Conservation (phyloP, 2,113 vertebrate genomes). For the Heliornis fulica region DNA sequence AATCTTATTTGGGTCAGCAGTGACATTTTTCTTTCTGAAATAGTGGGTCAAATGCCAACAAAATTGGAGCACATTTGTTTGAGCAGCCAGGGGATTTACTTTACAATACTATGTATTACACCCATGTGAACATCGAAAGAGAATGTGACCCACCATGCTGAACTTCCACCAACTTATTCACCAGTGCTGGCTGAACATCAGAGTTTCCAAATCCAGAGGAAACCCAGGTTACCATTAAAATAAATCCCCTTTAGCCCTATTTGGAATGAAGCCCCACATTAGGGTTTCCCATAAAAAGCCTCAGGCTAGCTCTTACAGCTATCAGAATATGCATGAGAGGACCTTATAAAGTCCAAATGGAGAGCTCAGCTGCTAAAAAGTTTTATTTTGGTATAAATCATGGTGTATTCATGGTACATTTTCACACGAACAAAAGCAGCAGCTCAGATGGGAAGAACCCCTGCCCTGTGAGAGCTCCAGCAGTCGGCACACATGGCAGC, state of each 20-base stretch:
- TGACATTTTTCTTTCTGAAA: neutral
- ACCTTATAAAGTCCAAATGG: neutral
- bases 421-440: neutral
- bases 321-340: neutral
- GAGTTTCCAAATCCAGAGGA: neutral
- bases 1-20: neutral
- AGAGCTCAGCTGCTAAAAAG: neutral
- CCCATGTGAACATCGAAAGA: neutral
- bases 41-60: neutral
- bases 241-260: neutral
- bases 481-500: neutral
- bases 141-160: neutral
- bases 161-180: neutral
- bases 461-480: neutral
- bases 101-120: neutral
- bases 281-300: neutral
- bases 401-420: neutral
- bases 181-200: neutral
- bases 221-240: neutral
- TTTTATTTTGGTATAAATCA: neutral
- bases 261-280: neutral
- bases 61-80: neutral
- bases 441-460: neutral
- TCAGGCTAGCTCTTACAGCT: neutral
- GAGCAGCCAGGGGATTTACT: slow-evolving; percentile 3